A percentile compares a stretch with the other conserved stretches of the same genome.
Conservation (phyloP, 2,113 vertebrate genomes). For the Brachyhypopomus gauderio region DNA sequence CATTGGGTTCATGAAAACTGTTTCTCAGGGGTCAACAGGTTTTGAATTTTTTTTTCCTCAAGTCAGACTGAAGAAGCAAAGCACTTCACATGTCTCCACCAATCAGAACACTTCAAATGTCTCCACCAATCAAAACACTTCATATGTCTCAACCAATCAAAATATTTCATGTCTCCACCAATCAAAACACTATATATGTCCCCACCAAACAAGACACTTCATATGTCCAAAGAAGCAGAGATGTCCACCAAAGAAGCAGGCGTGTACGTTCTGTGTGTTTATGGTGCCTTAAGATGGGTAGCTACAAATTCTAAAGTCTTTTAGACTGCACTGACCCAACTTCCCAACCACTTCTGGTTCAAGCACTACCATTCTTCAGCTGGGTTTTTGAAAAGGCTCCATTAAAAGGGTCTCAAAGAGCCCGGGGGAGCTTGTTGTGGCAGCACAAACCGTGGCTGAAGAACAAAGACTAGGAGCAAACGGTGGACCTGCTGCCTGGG, state of each 20-base stretch:
- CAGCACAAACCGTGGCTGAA: constrained; percentile 46
- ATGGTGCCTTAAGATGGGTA: background rate
- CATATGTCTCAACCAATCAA: background rate
- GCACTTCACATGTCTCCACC: background rate
- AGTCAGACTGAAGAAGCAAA: background rate
- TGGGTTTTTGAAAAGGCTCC: constrained; percentile 42
- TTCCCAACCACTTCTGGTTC: constrained; percentile 12
- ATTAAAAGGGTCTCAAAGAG: constrained; percentile 30
- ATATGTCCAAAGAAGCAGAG: no score
- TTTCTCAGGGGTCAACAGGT: background rate
- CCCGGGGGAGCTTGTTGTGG: constrained; percentile 33
- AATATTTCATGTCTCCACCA: background rate
- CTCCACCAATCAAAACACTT: background rate
- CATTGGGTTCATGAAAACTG: constrained; percentile 22
- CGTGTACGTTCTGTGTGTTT: background rate
- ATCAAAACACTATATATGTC: background rate
- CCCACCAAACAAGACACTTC: no score
- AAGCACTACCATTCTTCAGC: constrained; percentile 9
- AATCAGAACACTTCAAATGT: no score
- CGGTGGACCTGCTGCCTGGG: constrained; percentile 39
- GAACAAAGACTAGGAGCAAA: constrained; percentile 52
- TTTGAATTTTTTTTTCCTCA: constrained; percentile 6
- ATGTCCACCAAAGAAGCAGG: no score
- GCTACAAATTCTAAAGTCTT: constrained; percentile 10
- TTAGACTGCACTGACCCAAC: background rate